Base-by-base conservation (phyloP, 2,113 vertebrate genomes). In the Lichenostomus cassidix region DNA sequence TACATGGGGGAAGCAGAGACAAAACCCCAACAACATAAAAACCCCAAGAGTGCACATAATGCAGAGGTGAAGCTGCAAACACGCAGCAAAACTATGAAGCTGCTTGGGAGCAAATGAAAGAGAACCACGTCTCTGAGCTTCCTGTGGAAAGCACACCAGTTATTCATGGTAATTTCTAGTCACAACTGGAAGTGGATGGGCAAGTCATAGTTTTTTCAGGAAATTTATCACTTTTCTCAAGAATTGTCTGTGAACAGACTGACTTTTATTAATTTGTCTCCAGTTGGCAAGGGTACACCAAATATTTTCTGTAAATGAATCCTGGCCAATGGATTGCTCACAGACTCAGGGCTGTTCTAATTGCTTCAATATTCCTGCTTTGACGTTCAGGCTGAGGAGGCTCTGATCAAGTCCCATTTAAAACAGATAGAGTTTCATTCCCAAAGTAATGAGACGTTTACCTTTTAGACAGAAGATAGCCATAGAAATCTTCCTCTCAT, bases 221-320 rank as follows among this genome's bases (percentile, higher is more conserved):
- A 90, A 95, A 92, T 95, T 65, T 71, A 92, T 88, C 95, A 67
- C 80, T 96, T 95, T 95, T 96, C 88, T 93, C 56, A 87, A 75
- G 92, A 96, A 96, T 42, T 94, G 90, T 22, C 83, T 94, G 88
- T 0, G 7, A 96, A 78, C 90, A 94, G 90, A 73, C 56, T 89
- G 90, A 91, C 74, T 96, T 90, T 56, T 89, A 90, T 89, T 95
- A 89, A 94, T 96, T 94, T 93, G 69, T 12, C 88, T 94, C 91
- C 73, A 68, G 52, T 50, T 94, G 93, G 93, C 92, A 76, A 87
- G 69, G 60, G 52, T 42, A 39, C 52, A 39, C 80, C 76, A 95
- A 96, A 93, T 94, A 95, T 94, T 97, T 96, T 81, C 81, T 90
- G 76, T 81, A 85, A 96, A 92, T 75, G 92, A 96, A 65, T 83